Base-by-base conservation (phyloP, 1,140 invertebrate genomes). In the Euglossa dilemma region DNA sequence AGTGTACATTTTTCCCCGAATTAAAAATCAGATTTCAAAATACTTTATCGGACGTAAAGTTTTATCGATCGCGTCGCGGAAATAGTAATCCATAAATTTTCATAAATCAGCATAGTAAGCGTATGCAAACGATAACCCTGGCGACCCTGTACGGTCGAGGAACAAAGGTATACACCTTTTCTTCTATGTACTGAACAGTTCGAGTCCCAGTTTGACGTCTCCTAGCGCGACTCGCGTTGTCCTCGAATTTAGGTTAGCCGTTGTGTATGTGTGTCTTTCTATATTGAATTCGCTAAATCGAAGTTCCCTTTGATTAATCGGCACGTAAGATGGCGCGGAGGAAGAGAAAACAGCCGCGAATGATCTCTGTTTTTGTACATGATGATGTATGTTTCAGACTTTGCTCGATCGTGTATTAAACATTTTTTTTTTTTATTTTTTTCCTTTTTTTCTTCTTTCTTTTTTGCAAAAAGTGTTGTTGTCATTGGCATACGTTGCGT, bases 61-160 rank as follows among this genome's bases (percentile, higher is more conserved):
- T 87, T 77, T 47, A 52, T 69, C n/a, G 66, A 54, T 45, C 56
- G 43, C 56, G 50, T 73, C 59, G 64, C 50, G 57, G 78, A 84
- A 70, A 56, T 70, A 75, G 47, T 69, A 66, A 74, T 91, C 89
- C 91, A 93, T 93, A 93, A 91, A 94, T 94, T 93, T 93, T 91
- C 93, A 94, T 94, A 91, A 86, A 94, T 94, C 91, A 93, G 83
- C 92, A 93, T 93, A 84, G 74, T 74, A 85, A 92, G 78, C 72
- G 82, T 78, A 93, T 93, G 93, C 88, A 92, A 94, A 94, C 85
- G 87, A 77, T 91, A 90, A 92, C 91, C 90, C 89, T 87, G 86
- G 43, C 90, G 91, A 93, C 92, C 92, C 76, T 81, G 76, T 78
- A 85, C 57, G 84, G 76, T 63, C 83, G 85, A 89, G 63, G 85